These are phyloP conservation scores for Hyphantria cunea DNA, from an alignment of 1,140 invertebrate species.

Conservation along the genomic window DNA sequence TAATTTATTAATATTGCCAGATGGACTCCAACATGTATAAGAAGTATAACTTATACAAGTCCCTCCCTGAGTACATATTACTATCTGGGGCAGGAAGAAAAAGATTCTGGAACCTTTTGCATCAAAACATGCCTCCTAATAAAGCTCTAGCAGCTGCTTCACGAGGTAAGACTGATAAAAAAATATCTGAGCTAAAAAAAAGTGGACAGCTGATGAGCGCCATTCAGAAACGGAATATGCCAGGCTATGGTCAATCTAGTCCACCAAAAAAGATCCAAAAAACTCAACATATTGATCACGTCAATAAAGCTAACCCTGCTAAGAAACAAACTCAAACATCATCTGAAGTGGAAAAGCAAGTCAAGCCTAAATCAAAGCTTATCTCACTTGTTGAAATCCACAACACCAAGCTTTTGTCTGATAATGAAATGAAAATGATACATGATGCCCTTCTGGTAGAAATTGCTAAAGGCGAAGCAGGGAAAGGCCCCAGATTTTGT, in stretches of 20 bases:
- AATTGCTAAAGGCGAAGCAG: neutral
- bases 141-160: neutral
- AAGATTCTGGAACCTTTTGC: neutral
- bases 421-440: neutral
- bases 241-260: no score
- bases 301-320: neutral
- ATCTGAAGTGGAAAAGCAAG: neutral
- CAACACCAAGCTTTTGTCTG: neutral
- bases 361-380: neutral
- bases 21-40: neutral
- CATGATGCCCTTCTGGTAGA: neutral
- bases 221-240: no score
- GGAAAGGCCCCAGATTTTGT: neutral
- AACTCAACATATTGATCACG: no score
- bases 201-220: no score
- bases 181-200: no score
- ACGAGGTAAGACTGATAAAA: no score
- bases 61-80: neutral
- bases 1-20: neutral
- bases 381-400: neutral
- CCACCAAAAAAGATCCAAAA: no score
- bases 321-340: neutral
- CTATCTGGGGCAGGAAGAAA: neutral
- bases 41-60: neutral
- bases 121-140: neutral